Base-by-base conservation (phyloP, 2,113 vertebrate species). In the Montifringilla adamsi region DNA sequence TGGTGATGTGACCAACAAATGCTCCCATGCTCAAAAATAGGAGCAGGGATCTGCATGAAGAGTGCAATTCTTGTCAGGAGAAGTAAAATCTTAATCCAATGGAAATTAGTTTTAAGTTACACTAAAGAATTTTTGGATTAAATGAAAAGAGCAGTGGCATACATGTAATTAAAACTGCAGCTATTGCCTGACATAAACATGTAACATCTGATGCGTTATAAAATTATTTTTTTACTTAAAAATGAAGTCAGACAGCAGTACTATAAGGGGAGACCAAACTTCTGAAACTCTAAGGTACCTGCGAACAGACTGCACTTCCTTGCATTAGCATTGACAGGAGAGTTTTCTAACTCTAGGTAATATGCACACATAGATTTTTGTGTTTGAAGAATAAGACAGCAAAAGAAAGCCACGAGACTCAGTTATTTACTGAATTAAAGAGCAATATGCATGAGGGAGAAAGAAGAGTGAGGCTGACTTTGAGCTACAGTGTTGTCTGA, bases 291-390 rank as follows among this genome's bases (percentile, higher is more conserved):
- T 30, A 78, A 84, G 13, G 41, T 78, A 77, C 9, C 39, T 67
- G 49, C 37, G 75, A 96, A 46, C 22, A 63, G 31, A 62, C 14
- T 59, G 43, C 3, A 56, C n/a, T 82, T 91, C 24, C 46, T 89
- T 84, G 20, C 66, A 67, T 72, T 75, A 92, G 26, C 23, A 75
- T 1, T 35, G 70, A 89, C 23, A 95, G 15, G 28, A 91, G 27
- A 77, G 27, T 77, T 93, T 90, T 80, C 58, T 90, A 95, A 84
- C 87, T 35, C 43, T 72, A 74, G 58, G 44, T 50, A 95, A 83
- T 64, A 72, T 44, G 19, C 47, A 77, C 5, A 60, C 12, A 58
- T 13, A 35, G 31, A 87, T 80, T 81, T 91, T 87, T 56, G 59
- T 80, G 47, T 82, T 35, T 93, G 58, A 92, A 84, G 24, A 87